Percentiles rank a stretch among this genome's conserved stretches.
Conservation (phyloP, 2,888 invertebrate species). For the Lucinisca nassula region DNA sequence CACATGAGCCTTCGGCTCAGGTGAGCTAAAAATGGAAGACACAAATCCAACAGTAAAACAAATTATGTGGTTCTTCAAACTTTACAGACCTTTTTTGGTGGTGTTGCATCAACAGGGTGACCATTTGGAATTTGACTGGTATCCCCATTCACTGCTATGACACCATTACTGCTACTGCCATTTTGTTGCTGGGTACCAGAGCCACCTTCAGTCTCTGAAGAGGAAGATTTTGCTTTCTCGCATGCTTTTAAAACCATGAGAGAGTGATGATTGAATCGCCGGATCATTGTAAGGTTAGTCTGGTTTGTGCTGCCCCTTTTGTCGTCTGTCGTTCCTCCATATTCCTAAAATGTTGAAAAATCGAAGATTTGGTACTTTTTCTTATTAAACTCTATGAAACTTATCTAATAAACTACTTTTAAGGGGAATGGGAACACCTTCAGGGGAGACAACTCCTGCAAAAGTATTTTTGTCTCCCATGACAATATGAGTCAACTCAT, state of each 20-base stretch:
- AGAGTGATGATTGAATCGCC: slow-evolving; percentile 98
- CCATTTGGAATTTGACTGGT: background rate
- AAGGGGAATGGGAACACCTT: no score
- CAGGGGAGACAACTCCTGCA: no score
- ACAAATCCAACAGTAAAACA: no score
- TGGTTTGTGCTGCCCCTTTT: slow-evolving; percentile 71
- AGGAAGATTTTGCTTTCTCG: slow-evolving; percentile 52
- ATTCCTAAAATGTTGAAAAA: no score
- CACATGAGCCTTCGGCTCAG: no score
- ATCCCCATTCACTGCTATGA: slow-evolving; percentile 17
- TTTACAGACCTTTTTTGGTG: background rate
- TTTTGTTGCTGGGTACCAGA: background rate
- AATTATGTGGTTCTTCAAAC: no score
- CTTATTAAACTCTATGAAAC: no score
- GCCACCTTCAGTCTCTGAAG: background rate
- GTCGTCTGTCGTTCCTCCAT: slow-evolving; percentile 78
- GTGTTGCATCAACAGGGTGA: background rate
- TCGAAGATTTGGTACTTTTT: no score
- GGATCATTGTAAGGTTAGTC: slow-evolving; percentile 92
- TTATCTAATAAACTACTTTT: no score
- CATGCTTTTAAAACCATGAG: slow-evolving; percentile 94
- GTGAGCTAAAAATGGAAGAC: no score
- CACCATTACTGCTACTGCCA: background rate
- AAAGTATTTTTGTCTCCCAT: no score
- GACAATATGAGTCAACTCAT: no score